Evolutionary conservation across 2,888 invertebrate species (phyloP), one percentile per base, ranked within the genome.

Genomic region (Bombylius major): DNA sequence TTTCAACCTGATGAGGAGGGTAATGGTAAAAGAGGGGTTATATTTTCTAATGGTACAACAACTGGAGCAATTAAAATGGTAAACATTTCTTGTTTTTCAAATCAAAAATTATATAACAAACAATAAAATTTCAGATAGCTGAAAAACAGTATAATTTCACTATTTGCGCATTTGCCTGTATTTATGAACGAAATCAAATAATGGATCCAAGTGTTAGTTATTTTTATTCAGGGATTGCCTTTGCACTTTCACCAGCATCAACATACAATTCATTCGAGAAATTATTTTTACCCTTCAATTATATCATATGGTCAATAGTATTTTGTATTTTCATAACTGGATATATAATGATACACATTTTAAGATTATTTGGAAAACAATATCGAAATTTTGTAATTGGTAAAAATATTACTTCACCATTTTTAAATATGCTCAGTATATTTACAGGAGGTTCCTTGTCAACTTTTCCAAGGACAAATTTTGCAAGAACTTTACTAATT

Each of bases 11-110:
- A 23, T 23, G 8, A 11, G 11, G 13, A 6, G 14, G 23, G 9
- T 9, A 23, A 14, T 23, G 11, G 11, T 4, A 11, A n/a, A 8
- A 53, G 59, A 44, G 61, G 61, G 12, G 46, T 13, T 23, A 13
- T 51, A 14, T 47, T 45, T 14, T 13, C 14, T 7, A 57, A 61
- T 52, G 57, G 57, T 13, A 51, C 47, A 8, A 13, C 45, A 45
- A 61, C 59, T 32, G 59, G 61, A 8, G 57, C 58, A 31, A 48
- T 54, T 1, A 50, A 55, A 48, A 46, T 57, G 55, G 47, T 61
- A 23, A 47, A 47, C 9, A 31, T 23, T 53, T 53, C 4, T 32
- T 53, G 12, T 46, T 33, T 53, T 54, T 54, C 23, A 31, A 55
- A 46, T 13, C 45, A 36, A 14, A 47, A 53, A 4, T 4, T 44